phyloP scores from a whole-genome alignment of 2,888 invertebrate genomes.

The Amblyjoppa fuscipennis region DNA sequence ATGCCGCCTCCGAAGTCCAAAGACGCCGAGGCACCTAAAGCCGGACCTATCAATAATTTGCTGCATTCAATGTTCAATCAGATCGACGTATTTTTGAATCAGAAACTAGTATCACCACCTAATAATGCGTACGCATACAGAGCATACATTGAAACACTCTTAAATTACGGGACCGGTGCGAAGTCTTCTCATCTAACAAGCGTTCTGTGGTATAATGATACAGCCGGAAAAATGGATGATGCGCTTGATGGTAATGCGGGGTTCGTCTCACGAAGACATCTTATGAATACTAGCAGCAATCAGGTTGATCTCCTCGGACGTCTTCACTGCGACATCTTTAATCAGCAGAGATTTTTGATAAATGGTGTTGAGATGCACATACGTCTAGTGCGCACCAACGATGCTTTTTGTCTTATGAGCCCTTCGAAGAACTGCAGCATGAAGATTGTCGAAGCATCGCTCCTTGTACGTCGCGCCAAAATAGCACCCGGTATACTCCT shows the following conservation, averaged over 20 bases:
- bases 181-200: constrained; percentile 69
- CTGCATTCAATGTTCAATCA: constrained; percentile 69
- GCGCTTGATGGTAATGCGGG: not conserved
- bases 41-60: constrained; percentile 71
- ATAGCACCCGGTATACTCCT: constrained; percentile 72
- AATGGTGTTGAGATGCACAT: constrained; percentile 64
- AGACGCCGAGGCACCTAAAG: constrained; percentile 24
- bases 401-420: constrained; percentile 55
- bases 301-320: constrained; percentile 5
- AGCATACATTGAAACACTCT: constrained; percentile 72
- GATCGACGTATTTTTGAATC: constrained; percentile 73
- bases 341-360: constrained; percentile 62
- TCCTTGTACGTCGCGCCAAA: constrained; percentile 69
- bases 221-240: constrained; percentile 37
- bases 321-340: constrained; percentile 65
- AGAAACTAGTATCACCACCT: constrained; percentile 72
- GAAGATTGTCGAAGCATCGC: constrained; percentile 53
- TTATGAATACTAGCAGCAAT: not conserved
- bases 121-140: constrained; percentile 74
- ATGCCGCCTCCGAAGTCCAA: not conserved
- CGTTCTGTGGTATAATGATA: constrained; percentile 57
- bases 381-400: constrained; percentile 6
- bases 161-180: constrained; percentile 68
- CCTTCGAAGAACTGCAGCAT: constrained; percentile 8
- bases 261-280: not conserved